Conservation (phyloP, 2,113 vertebrate species). For the Nesoenas mayeri region DNA sequence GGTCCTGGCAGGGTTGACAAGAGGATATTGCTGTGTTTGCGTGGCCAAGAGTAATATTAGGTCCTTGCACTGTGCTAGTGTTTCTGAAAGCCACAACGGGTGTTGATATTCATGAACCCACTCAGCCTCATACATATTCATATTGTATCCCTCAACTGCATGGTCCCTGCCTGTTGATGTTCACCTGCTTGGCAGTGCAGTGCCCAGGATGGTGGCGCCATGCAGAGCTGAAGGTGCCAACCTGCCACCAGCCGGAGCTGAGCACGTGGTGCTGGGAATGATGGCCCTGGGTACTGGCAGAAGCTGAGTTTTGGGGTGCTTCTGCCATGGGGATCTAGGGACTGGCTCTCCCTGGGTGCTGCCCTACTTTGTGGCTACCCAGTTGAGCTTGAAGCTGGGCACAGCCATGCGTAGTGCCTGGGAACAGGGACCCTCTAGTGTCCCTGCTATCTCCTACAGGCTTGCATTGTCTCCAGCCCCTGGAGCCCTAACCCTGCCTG, state of each 20-base stretch:
- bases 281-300: not conserved
- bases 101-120: constrained; percentile 72
- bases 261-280: not conserved
- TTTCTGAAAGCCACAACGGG: constrained; percentile 67
- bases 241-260: not conserved
- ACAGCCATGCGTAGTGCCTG: not conserved
- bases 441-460: not conserved
- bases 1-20: not conserved
- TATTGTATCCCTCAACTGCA: not conserved
- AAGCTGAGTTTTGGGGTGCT: not conserved
- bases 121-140: constrained; percentile 65
- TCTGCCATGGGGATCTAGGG: not conserved
- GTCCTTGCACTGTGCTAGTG: constrained; percentile 33
- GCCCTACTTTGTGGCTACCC: not conserved
- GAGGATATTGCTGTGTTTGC: not conserved
- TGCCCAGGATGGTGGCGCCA: not conserved
- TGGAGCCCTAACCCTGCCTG: not conserved
- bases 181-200: not conserved
- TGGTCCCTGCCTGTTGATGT: not conserved
- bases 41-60: constrained; percentile 63
- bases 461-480: not conserved
- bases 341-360: not conserved
- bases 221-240: not conserved
- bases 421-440: not conserved
- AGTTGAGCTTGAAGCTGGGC: not conserved